Conservation (phyloP, 2,113 vertebrate genomes). For the Phyllostomus discolor region DNA sequence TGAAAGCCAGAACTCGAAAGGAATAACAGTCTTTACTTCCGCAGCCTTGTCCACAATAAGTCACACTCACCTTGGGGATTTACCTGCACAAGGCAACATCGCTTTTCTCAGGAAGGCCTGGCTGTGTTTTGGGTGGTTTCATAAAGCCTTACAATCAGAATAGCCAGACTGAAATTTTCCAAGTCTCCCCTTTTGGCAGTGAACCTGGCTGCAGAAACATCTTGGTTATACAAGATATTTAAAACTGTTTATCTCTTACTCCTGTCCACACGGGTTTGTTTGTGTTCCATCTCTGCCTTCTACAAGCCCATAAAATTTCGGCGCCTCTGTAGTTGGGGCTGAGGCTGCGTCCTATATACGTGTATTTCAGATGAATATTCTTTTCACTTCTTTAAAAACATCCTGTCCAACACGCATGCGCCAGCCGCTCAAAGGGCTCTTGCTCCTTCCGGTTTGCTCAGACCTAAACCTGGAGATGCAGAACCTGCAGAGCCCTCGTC, state of each 20-base stretch:
- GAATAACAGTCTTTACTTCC: conserved; percentile 61
- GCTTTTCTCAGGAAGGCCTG: conserved; percentile 50
- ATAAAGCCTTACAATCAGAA: conserved; percentile 68
- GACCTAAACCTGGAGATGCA: not conserved
- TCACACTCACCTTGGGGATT: conserved; percentile 56
- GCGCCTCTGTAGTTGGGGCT: conserved; percentile 39
- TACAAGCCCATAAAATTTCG: conserved; percentile 73
- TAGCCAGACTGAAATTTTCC: conserved; percentile 63
- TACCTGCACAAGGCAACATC: not conserved
- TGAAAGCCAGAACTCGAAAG: conserved; percentile 52
- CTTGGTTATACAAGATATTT: conserved; percentile 67
- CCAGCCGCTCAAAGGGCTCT: not conserved
- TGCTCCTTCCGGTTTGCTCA: conserved; percentile 12
- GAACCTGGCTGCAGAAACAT: conserved; percentile 70
- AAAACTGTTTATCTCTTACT: conserved; percentile 78
- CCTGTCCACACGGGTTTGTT: conserved; percentile 76
- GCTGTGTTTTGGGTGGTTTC: conserved; percentile 54
- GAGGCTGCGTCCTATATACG: conserved; percentile 35
- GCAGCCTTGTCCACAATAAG: conserved; percentile 60
- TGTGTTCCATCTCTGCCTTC: conserved; percentile 74
- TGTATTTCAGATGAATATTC: conserved; percentile 35
- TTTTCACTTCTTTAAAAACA: conserved; percentile 41
- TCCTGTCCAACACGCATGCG: not conserved
- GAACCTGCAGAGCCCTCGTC: too few species aligned
- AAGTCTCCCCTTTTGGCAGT: conserved; percentile 70